A percentile compares a stretch with the other conserved stretches of the same genome.
Evolutionary conservation across 1,140 invertebrate genomes (phyloP).

Genomic region (Lasaia peninsularis): DNA sequence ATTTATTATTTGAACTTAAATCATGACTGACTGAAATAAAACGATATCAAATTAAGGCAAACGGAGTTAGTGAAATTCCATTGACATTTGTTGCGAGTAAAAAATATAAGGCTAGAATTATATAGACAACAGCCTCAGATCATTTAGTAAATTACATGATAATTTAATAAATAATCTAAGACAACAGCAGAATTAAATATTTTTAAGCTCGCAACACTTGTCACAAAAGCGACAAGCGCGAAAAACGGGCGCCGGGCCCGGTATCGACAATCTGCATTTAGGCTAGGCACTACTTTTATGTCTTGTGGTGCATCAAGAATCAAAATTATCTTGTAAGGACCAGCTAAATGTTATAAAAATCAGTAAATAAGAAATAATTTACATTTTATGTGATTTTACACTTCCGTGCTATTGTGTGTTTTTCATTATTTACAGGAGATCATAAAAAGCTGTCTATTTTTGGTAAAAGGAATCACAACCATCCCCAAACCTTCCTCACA

Average conservation of each 20-base stretch:
- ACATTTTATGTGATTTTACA: not conserved
- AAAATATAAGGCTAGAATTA: no score
- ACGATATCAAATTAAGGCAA: no score
- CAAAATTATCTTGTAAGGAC: not conserved
- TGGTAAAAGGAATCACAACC: not conserved
- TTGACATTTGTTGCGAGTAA: no score
- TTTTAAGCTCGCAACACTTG: not conserved
- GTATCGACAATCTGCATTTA: no score
- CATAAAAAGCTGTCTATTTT: not conserved
- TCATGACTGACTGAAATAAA: no score
- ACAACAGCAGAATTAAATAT: not conserved
- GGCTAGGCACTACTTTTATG: not conserved
- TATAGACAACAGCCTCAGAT: no score
- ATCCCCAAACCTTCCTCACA: not conserved
- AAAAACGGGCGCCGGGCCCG: not conserved
- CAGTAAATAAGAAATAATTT: not conserved
- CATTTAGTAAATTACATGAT: no score
- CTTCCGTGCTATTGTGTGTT: not conserved
- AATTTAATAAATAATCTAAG: no score
- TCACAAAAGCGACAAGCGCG: not conserved
- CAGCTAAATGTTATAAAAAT: not conserved
- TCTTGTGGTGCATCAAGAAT: not conserved
- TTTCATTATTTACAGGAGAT: not conserved
- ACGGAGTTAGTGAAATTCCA: no score
- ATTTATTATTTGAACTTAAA: no score